Evolutionary conservation across 2,797 vertebrate species (phyloP), one percentile per base, ranked within the genome.

Genomic region (Cetoscarus ocellatus): DNA sequence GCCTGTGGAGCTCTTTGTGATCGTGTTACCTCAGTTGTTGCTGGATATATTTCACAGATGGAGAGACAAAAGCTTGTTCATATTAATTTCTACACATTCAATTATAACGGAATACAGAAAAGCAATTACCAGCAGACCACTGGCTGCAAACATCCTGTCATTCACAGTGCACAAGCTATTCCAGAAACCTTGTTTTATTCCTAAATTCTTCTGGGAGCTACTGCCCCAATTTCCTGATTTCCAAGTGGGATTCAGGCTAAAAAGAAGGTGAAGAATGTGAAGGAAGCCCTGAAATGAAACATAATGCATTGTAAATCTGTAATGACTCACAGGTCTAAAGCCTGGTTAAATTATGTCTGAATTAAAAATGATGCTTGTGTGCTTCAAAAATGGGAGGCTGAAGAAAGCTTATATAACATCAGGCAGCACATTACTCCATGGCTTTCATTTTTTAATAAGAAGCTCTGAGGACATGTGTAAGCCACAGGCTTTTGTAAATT

Each of bases 171-270:
- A 64, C 42, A 15, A 61, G 71, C 73, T 70, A 82, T 83, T 87
- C 63, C 77, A 90, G 80, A 88, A 89, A 91, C 88, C 84, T 86
- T 87, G 77, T 85, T 88, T 92, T 82, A 85, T 87, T 83, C 66
- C 58, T 62, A 75, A 56, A 77, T 45, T 78, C 85, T 83, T 87
- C 75, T 48, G 83, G 85, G 91, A 89, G 70, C 67, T 2, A 51
- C 47, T 91, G 91, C 55, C 91, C 91, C 89, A 88, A 90, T 92
- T 92, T 90, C 64, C 47, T 73, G 43, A 66, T 79, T 89, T 88
- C 84, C 86, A 88, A 84, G 73, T 84, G 89, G 88, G 88, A 93
- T 84, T 82, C 70, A 62, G 83, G 78, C 84, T 90, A 85, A 92
- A 86, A 87, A 67, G 88, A 88, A 91, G 84, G 90, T 92, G 89